Base-by-base conservation (phyloP, 2,888 invertebrate species). In the Habroteleia sp. region DNA sequence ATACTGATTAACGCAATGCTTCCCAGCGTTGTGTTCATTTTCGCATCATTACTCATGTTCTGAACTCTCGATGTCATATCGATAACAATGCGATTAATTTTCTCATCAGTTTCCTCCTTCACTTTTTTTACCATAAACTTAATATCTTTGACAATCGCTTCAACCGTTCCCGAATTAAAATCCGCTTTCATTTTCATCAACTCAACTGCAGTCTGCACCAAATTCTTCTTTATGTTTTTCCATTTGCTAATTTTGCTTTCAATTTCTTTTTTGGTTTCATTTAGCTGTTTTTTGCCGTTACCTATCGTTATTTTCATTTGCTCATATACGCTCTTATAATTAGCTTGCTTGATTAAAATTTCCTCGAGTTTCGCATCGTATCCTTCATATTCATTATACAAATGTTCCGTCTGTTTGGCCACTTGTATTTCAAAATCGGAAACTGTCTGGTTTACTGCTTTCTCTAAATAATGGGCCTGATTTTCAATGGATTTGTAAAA, bases 241-340 rank as follows among this genome's bases (percentile, higher is more conserved):
- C 35, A 33, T 17, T 52, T 52, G 5, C 14, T 16, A 3, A 69
- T 25, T 23, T 50, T 41, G 1, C 0, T 3, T 48, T 7, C 16
- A n/a, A 58, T 35, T 42, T 14, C 27, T 1, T 31, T 16, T 8
- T 41, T 11, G 0, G 27, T 13, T 5, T 11, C 27, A 7, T 44
- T 35, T 1, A 69, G n/a, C 23, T 60, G 23, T 10, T 52, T 52
- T 14, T 7, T 20, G 1, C 5, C 16, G 17, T 60, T 60, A 17
- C 10, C 4, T 17, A 25, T 41, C 1, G 27, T 41, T n/a, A 58
- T 48, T 27, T 50, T 8, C 8, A 58, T 52, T 1, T 42, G 33
- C 2, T 58, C 58, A 0, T 27, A 2, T 3, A 68, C 11, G 3
- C 6, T 33, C 20, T 39, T 5, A 3, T 50, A 58, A 0, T 25